These are phyloP conservation scores for Urocitellus parryii DNA, from an alignment of 2,113 vertebrate genomes.

Conservation along the genomic window DNA sequence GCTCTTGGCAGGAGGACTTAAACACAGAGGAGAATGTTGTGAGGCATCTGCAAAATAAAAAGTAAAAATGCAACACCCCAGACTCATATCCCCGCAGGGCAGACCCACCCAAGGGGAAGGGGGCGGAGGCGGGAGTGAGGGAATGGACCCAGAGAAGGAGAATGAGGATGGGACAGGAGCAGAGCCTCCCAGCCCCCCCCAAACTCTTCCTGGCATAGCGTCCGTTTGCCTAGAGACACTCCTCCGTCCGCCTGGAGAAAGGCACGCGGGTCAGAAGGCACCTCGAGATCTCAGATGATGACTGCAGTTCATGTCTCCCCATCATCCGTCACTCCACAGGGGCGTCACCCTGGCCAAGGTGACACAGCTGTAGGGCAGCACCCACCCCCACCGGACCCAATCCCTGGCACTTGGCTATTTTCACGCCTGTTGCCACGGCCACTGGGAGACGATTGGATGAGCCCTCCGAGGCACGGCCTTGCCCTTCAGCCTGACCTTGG, in stretches of 20 bases:
- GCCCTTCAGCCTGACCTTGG: not conserved
- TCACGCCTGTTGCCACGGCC: not conserved
- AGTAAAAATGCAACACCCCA: conserved; percentile 39
- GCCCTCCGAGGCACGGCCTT: too few relatives aligned
- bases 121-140: not conserved
- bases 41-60: conserved; percentile 69
- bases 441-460: not conserved
- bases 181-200: too few relatives aligned
- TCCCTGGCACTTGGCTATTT: not conserved
- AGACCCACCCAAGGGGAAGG: not conserved
- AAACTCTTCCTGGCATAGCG: not conserved
- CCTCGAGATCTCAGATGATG: too few relatives aligned
- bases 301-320: not conserved
- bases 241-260: not conserved
- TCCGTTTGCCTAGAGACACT: not conserved
- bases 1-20: conserved; percentile 77
- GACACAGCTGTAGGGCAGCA: not conserved
- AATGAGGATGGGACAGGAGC: not conserved
- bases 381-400: not conserved
- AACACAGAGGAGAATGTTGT: conserved; percentile 69
- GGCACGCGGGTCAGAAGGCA: not conserved
- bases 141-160: not conserved
- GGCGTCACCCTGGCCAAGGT: not conserved
- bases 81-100: not conserved
- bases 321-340: rapidly evolving